Percentiles rank a stretch among this genome's conserved stretches.
Conservation (phyloP, 2,888 invertebrate genomes). For the Aphrophora alni region DNA sequence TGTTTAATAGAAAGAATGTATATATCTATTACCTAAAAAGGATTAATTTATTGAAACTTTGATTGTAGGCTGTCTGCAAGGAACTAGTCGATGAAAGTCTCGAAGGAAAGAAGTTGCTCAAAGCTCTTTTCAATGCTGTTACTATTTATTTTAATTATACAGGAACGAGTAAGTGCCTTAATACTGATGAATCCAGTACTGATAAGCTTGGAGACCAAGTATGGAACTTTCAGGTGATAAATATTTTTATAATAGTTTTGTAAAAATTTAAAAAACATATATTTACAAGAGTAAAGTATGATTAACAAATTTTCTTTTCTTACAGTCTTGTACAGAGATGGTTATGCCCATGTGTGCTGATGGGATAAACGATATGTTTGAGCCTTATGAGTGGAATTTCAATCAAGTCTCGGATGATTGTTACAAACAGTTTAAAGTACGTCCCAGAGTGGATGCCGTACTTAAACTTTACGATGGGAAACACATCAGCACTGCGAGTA, state of each 20-base stretch:
- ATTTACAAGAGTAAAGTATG: neutral
- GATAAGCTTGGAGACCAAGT: constrained; percentile 69
- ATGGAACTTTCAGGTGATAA: constrained; percentile 82
- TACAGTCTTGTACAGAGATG: constrained; percentile 93
- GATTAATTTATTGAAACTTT: neutral
- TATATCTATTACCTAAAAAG: too few species aligned
- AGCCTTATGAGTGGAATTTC: constrained; percentile 75
- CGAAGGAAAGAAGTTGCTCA: constrained; percentile 62
- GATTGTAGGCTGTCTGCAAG: constrained; percentile 62
- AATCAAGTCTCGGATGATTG: constrained; percentile 71
- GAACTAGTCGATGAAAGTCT: constrained; percentile 58
- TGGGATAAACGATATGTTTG: constrained; percentile 84
- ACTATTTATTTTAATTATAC: constrained; percentile 84
- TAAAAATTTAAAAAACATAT: too few species aligned
- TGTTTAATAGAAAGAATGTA: too few species aligned
- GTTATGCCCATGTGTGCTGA: constrained; percentile 92
- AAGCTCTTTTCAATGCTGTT: constrained; percentile 71
- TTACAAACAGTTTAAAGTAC: constrained; percentile 69
- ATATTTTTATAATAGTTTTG: neutral
- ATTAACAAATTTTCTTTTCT: constrained; percentile 15
- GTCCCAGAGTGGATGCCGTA: constrained; percentile 71
- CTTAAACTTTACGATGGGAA: constrained; percentile 82
- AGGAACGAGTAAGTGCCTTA: constrained; percentile 71
- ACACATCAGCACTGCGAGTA: constrained; percentile 66
- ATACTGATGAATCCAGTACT: constrained; percentile 65